These are phyloP conservation scores for Gymnothorax reevesii DNA, from an alignment of 2,797 vertebrate genomes.

Conservation along the genomic window DNA sequence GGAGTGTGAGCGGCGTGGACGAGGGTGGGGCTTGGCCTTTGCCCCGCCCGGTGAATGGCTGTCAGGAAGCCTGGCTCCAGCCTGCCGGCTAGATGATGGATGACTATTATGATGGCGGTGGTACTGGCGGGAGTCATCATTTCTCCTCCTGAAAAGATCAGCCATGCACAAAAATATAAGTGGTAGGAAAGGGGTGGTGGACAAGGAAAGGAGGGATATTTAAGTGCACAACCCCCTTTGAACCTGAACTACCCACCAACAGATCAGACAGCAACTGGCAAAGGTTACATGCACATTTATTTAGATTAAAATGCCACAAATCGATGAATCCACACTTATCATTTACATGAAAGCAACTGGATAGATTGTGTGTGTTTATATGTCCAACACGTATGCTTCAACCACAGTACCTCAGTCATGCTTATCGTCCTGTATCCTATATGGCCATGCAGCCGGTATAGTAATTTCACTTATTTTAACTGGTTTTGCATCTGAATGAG, in stretches of 20 bases:
- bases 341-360: too few relatives aligned
- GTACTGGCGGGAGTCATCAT: slow-evolving; percentile 73
- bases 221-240: not conserved
- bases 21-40: slow-evolving; percentile 67
- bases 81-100: slow-evolving; percentile 78
- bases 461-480: too few relatives aligned
- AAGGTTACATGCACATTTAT: too few relatives aligned
- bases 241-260: not conserved
- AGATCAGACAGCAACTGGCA: not conserved
- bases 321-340: too few relatives aligned
- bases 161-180: slow-evolving; percentile 59
- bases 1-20: slow-evolving; percentile 48
- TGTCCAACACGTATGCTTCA: too few relatives aligned
- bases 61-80: slow-evolving; percentile 74
- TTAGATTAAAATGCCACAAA: too few relatives aligned
- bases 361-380: too few relatives aligned
- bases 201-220: not conserved
- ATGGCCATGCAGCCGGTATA: too few relatives aligned
- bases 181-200: slow-evolving; percentile 18
- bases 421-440: too few relatives aligned
- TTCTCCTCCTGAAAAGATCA: slow-evolving; percentile 68
- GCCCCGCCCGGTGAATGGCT: slow-evolving; percentile 73
- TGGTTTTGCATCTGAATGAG: too few relatives aligned
- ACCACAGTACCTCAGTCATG: too few relatives aligned
- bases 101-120: slow-evolving; percentile 63